Conservation (phyloP, 2,888 invertebrate species). For the Syritta pipiens region DNA sequence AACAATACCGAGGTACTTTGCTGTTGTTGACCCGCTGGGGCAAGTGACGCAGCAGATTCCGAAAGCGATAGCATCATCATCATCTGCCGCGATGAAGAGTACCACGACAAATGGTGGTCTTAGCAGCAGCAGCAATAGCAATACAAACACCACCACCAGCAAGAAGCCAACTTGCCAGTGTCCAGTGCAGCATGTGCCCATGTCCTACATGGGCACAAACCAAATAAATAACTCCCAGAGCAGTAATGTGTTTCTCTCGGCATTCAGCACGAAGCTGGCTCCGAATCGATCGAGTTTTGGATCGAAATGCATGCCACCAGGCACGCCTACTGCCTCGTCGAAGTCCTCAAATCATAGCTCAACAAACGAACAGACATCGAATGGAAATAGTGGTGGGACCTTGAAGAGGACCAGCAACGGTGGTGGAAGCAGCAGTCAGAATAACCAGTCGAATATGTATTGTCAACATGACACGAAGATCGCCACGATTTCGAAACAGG, state of each 20-base stretch:
- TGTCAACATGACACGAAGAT: slow-evolving; percentile 77
- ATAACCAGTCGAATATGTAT: slow-evolving; percentile 60
- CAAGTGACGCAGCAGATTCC: slow-evolving; percentile 68
- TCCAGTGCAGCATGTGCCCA: slow-evolving; percentile 79
- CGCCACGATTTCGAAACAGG: slow-evolving; percentile 78
- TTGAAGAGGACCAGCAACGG: slow-evolving; percentile 70
- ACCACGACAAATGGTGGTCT: slow-evolving; percentile 23
- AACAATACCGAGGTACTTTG: slow-evolving; percentile 79
- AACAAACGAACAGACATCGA: slow-evolving; percentile 69
- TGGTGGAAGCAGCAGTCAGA: slow-evolving; percentile 47
- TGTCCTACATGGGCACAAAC: slow-evolving; percentile 79
- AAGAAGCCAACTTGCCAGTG: slow-evolving; percentile 79
- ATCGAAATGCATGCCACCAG: slow-evolving; percentile 48
- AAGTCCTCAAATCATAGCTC: slow-evolving; percentile 45
- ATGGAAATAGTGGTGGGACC: slow-evolving; percentile 54
- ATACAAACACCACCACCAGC: slow-evolving; percentile 31
- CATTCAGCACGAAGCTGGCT: slow-evolving; percentile 72
- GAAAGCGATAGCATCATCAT: slow-evolving; percentile 58
- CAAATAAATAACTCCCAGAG: slow-evolving; percentile 73
- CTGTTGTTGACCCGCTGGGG: slow-evolving; percentile 76
- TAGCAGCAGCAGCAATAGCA: slow-evolving; percentile 31
- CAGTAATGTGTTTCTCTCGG: slow-evolving; percentile 74
- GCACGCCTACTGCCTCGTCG: slow-evolving; percentile 71
- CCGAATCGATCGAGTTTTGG: slow-evolving; percentile 70
- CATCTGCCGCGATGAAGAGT: slow-evolving; percentile 51